Evolutionary conservation across 2,888 invertebrate species (phyloP).

Genomic region (Epinotia demarniana): DNA sequence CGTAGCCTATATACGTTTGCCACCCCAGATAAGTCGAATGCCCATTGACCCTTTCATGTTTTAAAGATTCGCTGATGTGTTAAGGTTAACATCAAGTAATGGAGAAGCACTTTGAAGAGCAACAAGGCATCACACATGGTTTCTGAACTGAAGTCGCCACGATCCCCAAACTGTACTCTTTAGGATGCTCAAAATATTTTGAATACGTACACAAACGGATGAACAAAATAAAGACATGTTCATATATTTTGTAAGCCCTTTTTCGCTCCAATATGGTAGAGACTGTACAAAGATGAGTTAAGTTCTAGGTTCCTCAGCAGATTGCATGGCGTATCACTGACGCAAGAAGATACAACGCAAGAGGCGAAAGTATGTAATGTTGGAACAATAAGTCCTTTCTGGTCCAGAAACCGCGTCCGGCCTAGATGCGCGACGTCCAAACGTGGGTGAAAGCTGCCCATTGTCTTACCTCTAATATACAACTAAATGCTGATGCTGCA

Average conservation of each 20-base stretch:
- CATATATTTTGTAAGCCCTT: not conserved
- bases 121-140: no score
- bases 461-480: slow-evolving; percentile 62
- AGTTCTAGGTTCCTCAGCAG: not conserved
- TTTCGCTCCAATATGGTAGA: not conserved
- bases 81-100: no score
- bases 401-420: slow-evolving; percentile 79
- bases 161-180: not conserved
- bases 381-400: slow-evolving; percentile 71
- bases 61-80: no score
- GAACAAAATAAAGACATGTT: not conserved
- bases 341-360: slow-evolving; percentile 50
- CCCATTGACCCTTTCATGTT: no score
- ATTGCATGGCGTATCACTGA: slow-evolving; percentile 41
- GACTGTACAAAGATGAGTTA: not conserved
- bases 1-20: no score
- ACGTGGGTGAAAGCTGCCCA: slow-evolving; percentile 66
- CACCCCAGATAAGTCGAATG: no score
- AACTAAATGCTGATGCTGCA: slow-evolving; percentile 45
- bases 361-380: slow-evolving; percentile 68
- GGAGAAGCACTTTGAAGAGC: no score
- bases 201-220: not conserved
- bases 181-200: not conserved
- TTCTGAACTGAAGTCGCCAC: no score
- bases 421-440: slow-evolving; percentile 70